Evolutionary conservation across 2,888 invertebrate species (phyloP), one percentile per base, ranked within the genome.

Genomic region (Lycaena phlaeas): DNA sequence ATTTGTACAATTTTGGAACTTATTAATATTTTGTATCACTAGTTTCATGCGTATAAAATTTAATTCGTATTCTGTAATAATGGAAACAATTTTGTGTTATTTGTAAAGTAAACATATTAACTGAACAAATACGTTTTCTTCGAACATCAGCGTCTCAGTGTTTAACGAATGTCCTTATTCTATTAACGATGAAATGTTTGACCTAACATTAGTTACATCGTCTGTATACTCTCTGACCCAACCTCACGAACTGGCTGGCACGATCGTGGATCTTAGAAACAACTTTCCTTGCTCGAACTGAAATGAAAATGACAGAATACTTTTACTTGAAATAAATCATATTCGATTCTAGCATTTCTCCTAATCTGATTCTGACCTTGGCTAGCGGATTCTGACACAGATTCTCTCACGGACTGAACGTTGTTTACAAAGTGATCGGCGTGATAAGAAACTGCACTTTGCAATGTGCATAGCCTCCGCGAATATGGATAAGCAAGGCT

Each of bases 201-300:
- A 38, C 28, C 36, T 25, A 10, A 31, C 42, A 26, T 34, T 22
- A 39, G 38, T 25, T 45, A 4, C 30, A 17, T 27, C 41, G 38
- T 44, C 46, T 36, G 48, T 44, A 65, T 64, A 55, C 38, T 64
- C 61, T 60, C 54, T 73, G 74, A 78, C 73, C 79, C 55, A 57
- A 45, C 56, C 56, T 70, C 78, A 77, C 75, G 81, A 81, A 43
- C 53, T 53, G 53, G 45, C 63, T 66, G 68, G 39, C 30, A 5
- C 68, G 69, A 73, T 69, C 63, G 65, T 48, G 51, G 47, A 22
- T 43, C 38, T 36, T 30, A 27, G 26, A 14, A 30, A 31, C 7
- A 9, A 38, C 38, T 31, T 31, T 46, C 38, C 28, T 7, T 41
- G 38, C 14, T 17, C 11, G 26, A 38, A 25, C 39, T 39, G 25